Evolutionary conservation across 1,140 invertebrate genomes (phyloP).

Genomic region (Campoletis sonorensis): DNA sequence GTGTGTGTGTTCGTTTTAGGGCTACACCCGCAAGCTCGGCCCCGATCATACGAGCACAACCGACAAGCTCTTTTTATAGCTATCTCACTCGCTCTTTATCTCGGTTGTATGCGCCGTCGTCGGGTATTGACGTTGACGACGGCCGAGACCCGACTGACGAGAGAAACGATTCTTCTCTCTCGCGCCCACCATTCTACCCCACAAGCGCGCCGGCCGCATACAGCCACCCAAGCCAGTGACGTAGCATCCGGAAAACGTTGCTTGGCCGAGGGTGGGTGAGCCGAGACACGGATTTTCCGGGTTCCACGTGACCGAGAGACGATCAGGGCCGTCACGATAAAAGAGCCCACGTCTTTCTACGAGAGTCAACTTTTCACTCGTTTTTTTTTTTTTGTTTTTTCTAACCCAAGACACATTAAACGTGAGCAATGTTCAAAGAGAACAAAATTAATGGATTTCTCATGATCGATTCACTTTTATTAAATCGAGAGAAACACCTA

Average conservation of each 20-base stretch:
- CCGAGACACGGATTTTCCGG: constrained; percentile 36
- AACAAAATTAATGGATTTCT: too few species aligned
- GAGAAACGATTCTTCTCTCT: constrained; percentile 63
- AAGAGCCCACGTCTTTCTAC: not conserved
- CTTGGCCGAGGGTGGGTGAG: constrained; percentile 58
- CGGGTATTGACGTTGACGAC: constrained; percentile 73
- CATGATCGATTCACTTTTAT: too few species aligned
- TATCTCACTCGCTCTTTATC: constrained; percentile 30
- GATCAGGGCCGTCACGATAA: constrained; percentile 12
- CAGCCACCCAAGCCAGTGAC: constrained; percentile 63
- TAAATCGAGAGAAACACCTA: too few species aligned
- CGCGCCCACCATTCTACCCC: constrained; percentile 41
- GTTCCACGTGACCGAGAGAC: constrained; percentile 21
- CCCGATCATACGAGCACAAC: constrained; percentile 5
- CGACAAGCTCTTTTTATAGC: not conserved
- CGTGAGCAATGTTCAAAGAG: too few species aligned
- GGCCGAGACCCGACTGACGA: constrained; percentile 75
- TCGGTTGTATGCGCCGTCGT: constrained; percentile 39
- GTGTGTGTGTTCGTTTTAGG: constrained; percentile 5
- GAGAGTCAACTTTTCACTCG: not conserved
- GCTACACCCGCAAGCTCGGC: constrained; percentile 24
- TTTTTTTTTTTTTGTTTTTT: too few species aligned
- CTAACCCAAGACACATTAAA: too few species aligned
- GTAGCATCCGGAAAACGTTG: constrained; percentile 72
- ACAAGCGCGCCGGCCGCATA: constrained; percentile 51